phyloP scores from a whole-genome alignment of 1,140 invertebrate genomes.

The Apis cerana region DNA sequence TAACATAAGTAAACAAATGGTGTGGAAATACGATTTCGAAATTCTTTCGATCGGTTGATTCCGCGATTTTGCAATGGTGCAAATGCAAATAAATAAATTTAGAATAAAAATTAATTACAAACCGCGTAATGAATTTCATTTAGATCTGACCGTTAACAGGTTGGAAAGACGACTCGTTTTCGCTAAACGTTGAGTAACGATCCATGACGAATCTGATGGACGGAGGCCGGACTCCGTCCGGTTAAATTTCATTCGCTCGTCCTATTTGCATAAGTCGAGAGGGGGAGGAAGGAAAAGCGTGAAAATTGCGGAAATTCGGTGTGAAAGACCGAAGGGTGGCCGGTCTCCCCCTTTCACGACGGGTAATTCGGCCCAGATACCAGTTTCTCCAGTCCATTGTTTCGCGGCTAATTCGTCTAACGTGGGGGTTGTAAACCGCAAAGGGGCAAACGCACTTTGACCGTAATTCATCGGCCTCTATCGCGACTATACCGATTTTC shows the following conservation, averaged over 20 bases:
- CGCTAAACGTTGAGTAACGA: constrained; percentile 62
- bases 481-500: neutral
- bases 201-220: constrained; percentile 62
- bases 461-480: constrained; percentile 39
- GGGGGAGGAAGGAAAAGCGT: constrained; percentile 52
- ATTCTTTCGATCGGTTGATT: too few relatives aligned
- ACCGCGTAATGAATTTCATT: too few relatives aligned
- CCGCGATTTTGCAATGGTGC: neutral
- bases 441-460: neutral
- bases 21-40: neutral
- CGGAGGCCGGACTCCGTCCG: constrained; percentile 18
- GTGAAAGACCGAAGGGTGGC: constrained; percentile 52
- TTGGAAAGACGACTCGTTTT: constrained; percentile 5
- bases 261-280: constrained; percentile 54
- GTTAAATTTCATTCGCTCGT: constrained; percentile 43
- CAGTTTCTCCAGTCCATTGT: constrained; percentile 36
- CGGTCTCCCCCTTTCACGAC: constrained; percentile 38
- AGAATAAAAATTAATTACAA: neutral
- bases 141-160: constrained; percentile 24
- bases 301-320: constrained; percentile 62
- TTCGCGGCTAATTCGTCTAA: constrained; percentile 28
- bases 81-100: too few relatives aligned
- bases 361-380: neutral
- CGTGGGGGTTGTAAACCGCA: constrained; percentile 27
- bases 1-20: too few relatives aligned